These are phyloP conservation scores for Zoanthus gigantus DNA, from an alignment of 92 coral and sea anemone genomes.

Conservation along the genomic window DNA sequence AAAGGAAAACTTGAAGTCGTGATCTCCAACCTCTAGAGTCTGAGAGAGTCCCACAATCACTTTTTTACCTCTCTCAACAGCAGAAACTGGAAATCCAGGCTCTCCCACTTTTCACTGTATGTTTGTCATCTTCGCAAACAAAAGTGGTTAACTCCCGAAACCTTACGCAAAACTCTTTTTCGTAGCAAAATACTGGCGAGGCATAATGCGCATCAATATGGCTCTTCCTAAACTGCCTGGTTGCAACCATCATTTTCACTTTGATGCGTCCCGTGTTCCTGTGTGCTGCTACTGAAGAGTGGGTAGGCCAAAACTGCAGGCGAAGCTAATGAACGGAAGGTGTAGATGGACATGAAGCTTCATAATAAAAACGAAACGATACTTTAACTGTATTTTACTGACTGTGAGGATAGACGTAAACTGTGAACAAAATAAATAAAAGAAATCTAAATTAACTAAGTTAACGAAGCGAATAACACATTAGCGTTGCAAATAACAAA, in stretches of 20 bases:
- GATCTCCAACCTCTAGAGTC: constrained; percentile 67
- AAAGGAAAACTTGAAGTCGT: constrained; percentile 71
- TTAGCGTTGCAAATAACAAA: no score
- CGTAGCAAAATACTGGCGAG: constrained; percentile 61
- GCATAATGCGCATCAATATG: constrained; percentile 64
- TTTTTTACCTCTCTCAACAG: constrained; percentile 68
- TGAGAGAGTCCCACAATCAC: constrained; percentile 64
- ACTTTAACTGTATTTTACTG: no score
- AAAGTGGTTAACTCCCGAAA: constrained; percentile 57
- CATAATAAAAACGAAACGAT: no score
- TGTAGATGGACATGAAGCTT: no score
- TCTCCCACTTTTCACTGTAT: constrained; percentile 70
- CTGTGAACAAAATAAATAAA: no score
- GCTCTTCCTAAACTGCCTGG: constrained; percentile 59
- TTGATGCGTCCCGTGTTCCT: constrained; percentile 55
- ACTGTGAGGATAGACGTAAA: no score
- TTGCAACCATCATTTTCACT: constrained; percentile 65
- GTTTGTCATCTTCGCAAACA: constrained; percentile 73
- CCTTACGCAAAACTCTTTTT: constrained; percentile 56
- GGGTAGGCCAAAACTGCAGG: constrained; percentile 66
- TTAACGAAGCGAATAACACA: no score
- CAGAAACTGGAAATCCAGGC: constrained; percentile 69
- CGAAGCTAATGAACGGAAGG: constrained; percentile 51
- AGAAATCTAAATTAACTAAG: no score
- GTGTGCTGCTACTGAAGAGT: constrained; percentile 58